Evolutionary conservation across 2,797 vertebrate genomes (phyloP).

Genomic region (Coranthus polyacanthus): DNA sequence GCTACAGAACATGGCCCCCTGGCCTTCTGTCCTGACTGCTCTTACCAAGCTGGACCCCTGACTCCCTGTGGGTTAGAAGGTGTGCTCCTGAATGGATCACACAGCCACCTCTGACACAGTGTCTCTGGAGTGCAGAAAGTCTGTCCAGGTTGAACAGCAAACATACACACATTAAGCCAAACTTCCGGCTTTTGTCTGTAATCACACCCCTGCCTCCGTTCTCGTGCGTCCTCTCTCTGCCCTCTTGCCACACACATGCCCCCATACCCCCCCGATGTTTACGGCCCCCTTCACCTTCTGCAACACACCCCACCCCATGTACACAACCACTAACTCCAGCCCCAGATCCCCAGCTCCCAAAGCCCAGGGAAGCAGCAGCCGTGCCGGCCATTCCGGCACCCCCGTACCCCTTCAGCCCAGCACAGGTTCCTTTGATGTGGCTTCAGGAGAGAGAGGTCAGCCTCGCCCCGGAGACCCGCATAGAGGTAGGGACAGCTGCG

Average conservation of each 20-base stretch:
- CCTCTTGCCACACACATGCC: slow-evolving; percentile 57
- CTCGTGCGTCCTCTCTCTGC: slow-evolving; percentile 60
- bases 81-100: slow-evolving; percentile 32
- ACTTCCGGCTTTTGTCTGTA: slow-evolving; percentile 49
- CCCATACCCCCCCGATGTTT: slow-evolving; percentile 49
- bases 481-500: slow-evolving; percentile 83
- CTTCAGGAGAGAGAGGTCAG: slow-evolving; percentile 80
- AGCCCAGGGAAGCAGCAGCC: slow-evolving; percentile 81
- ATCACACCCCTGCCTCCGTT: slow-evolving; percentile 44
- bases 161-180: slow-evolving; percentile 25
- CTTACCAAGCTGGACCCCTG: slow-evolving; percentile 48
- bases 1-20: slow-evolving; percentile 3
- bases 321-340: slow-evolving; percentile 52
- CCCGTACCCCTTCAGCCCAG: slow-evolving; percentile 58
- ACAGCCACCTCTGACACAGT: slow-evolving; percentile 28
- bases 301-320: slow-evolving; percentile 37
- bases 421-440: slow-evolving; percentile 79
- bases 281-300: slow-evolving; percentile 56
- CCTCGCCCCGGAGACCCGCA: slow-evolving; percentile 76
- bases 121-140: slow-evolving; percentile 54
- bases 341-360: slow-evolving; percentile 72
- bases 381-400: slow-evolving; percentile 61
- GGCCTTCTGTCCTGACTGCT: slow-evolving; percentile 28
- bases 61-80: slow-evolving; percentile 49
- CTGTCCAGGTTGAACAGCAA: slow-evolving; percentile 43